Base-by-base conservation (phyloP, 2,113 vertebrate species). In the Pseudonaja textilis region DNA sequence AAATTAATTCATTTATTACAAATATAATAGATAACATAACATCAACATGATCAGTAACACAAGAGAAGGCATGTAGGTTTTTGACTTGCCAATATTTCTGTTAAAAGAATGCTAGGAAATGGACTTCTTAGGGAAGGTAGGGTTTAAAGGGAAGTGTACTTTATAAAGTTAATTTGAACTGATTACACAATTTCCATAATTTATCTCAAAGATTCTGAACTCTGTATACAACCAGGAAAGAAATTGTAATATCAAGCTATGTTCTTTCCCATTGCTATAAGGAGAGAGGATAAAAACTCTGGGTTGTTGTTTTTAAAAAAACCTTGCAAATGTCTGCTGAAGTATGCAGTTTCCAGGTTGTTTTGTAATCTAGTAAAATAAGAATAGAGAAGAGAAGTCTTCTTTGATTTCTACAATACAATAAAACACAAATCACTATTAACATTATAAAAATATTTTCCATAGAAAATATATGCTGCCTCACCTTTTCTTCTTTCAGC, bases 401-500 rank as follows among this genome's bases (percentile, higher is more conserved):
- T 26, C 18, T 18, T 56, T 47, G 8, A 45, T 56, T 57, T 87
- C 8, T 54, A 23, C 52, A 47, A 87, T 47, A 34, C 3, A 25
- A 16, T 5, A 34, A 20, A 81, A 42, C 10, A 14, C 90, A 91
- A 39, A 88, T 34, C 64, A 52, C 7, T 55, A 18, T 34, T 5
- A 74, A 16, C 8, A 64, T 39, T 88, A n/a, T 88, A 88, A 88
- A 88, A 64, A 26, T 29, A 23, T 23, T 11, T 91, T 61, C 25
- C 42, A 2, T 39, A 47, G 16, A 39, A 85, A 91, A 25, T 50
- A 18, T 54, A 69, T 39, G 25, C 55, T 29, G 18, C 39, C 96
- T 96, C 90, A 99, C 99, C 98, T 99, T 98, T 92, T 99, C 99
- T 92, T 99, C 98, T 57, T 98, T 97, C 6, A 99, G 94, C 99